Evolutionary conservation across 2,888 invertebrate genomes (phyloP).

Genomic region (Meloe dianella): DNA sequence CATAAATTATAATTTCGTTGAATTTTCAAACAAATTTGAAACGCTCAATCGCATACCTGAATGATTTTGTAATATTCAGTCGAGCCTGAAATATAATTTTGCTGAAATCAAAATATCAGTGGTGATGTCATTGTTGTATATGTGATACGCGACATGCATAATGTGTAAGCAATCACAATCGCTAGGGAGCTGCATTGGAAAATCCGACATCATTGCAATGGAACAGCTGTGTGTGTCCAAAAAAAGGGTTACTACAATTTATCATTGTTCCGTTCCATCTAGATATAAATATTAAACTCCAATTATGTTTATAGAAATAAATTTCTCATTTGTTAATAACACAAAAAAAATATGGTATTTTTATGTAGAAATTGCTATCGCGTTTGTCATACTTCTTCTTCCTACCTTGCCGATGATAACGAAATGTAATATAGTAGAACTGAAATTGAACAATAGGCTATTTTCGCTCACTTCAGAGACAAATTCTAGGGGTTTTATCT

Average conservation of each 20-base stretch:
- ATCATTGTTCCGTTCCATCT: constrained; percentile 50
- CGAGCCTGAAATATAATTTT: constrained; percentile 45
- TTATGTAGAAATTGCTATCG: not conserved
- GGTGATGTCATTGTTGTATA: constrained; percentile 42
- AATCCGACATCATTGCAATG: constrained; percentile 49
- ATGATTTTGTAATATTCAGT: constrained; percentile 41
- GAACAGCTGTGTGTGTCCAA: constrained; percentile 51
- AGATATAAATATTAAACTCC: constrained; percentile 46
- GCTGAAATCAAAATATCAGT: constrained; percentile 42
- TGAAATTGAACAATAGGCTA: constrained; percentile 56
- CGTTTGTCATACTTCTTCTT: not conserved
- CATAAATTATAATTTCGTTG: constrained; percentile 38
- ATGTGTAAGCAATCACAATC: constrained; percentile 59
- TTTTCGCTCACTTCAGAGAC: constrained; percentile 59
- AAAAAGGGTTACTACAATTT: constrained; percentile 53
- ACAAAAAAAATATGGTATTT: not conserved
- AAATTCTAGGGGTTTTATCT: constrained; percentile 60
- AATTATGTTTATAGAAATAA: too few relatives aligned
- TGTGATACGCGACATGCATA: constrained; percentile 58
- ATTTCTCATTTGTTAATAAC: constrained; percentile 21
- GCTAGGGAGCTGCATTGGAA: constrained; percentile 43
- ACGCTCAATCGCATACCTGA: constrained; percentile 43
- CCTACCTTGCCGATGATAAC: constrained; percentile 5
- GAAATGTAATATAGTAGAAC: constrained; percentile 35
- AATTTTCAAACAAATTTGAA: constrained; percentile 40